A percentile compares a stretch with the other conserved stretches of the same genome.
phyloP scores from a whole-genome alignment of 1,140 invertebrate species.

The Scaptomyza montana region DNA sequence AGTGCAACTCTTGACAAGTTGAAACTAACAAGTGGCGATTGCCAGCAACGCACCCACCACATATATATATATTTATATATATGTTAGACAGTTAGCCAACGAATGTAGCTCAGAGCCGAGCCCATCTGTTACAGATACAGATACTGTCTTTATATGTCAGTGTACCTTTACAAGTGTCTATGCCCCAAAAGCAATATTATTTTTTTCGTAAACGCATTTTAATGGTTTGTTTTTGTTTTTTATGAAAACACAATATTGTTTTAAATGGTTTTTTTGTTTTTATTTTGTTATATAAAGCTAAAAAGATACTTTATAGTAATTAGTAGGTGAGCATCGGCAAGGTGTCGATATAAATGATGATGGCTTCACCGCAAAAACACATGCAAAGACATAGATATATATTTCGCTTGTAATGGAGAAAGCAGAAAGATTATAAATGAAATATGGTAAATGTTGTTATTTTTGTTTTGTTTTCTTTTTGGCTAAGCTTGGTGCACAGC shows the following conservation, averaged over 20 bases:
- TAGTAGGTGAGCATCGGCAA: slow-evolving; percentile 65
- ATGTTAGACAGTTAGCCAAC: slow-evolving; percentile 7
- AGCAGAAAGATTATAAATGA: slow-evolving; percentile 60
- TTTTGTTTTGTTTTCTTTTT: slow-evolving; percentile 9
- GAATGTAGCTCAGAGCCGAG: slow-evolving; percentile 21
- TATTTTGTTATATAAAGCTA: slow-evolving; percentile 66
- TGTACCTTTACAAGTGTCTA: slow-evolving; percentile 63
- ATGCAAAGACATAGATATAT: no score
- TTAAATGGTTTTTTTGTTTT: slow-evolving; percentile 59
- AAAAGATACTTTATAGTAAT: slow-evolving; percentile 78
- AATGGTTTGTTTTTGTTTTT: slow-evolving; percentile 62
- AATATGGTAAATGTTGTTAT: slow-evolving; percentile 36
- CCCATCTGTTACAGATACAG: slow-evolving; percentile 52
- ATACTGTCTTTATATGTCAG: slow-evolving; percentile 52
- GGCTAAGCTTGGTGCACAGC: slow-evolving; percentile 42
- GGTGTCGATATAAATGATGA: slow-evolving; percentile 61
- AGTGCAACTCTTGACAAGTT: slow-evolving; percentile 81
- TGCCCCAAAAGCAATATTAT: slow-evolving; percentile 19
- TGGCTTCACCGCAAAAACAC: slow-evolving; percentile 21
- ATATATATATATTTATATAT: not conserved
- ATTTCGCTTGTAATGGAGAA: slow-evolving; percentile 53
- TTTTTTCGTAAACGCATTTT: slow-evolving; percentile 55
- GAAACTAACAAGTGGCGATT: slow-evolving; percentile 71
- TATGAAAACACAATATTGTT: slow-evolving; percentile 78
- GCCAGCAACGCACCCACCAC: slow-evolving; percentile 63